Evolutionary conservation across 1,140 invertebrate species (phyloP).

Genomic region (Cyphomyrmex costatus): DNA sequence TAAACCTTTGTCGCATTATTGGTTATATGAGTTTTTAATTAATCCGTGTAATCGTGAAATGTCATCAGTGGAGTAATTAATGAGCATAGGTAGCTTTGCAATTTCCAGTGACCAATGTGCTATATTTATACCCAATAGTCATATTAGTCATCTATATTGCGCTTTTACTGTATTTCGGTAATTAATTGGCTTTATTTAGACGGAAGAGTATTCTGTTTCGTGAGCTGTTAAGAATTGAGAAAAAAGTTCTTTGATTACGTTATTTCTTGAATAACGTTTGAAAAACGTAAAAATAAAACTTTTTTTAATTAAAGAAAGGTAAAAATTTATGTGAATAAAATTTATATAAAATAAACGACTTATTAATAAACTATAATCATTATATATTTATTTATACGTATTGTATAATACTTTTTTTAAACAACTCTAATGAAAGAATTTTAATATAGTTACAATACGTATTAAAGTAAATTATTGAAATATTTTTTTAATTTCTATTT

Average conservation of each 20-base stretch:
- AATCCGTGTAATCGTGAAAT: constrained; percentile 48
- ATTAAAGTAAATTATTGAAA: not conserved
- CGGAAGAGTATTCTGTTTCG: constrained; percentile 36
- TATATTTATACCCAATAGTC: constrained; percentile 64
- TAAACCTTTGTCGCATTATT: constrained; percentile 61
- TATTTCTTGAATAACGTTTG: too few species aligned
- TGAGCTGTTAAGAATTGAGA: constrained; percentile 17
- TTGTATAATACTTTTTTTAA: not conserved
- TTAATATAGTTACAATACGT: not conserved
- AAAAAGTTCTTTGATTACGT: constrained; percentile 22
- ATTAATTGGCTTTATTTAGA: constrained; percentile 65
- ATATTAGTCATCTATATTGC: constrained; percentile 54
- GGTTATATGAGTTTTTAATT: constrained; percentile 68
- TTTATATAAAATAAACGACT: not conserved
- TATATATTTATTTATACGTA: not conserved
- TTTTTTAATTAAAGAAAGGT: not conserved
- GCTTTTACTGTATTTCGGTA: constrained; percentile 13
- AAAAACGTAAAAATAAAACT: not conserved
- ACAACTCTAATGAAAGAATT: not conserved
- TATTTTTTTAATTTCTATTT: not conserved
- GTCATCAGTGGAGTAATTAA: constrained; percentile 65
- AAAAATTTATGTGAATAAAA: not conserved
- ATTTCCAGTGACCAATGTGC: constrained; percentile 40
- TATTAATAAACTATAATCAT: not conserved
- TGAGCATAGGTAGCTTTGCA: constrained; percentile 51